A percentile compares a stretch with the other conserved stretches of the same genome.
Evolutionary conservation across 1,140 invertebrate genomes (phyloP).

Genomic region (Drosophila busckii): DNA sequence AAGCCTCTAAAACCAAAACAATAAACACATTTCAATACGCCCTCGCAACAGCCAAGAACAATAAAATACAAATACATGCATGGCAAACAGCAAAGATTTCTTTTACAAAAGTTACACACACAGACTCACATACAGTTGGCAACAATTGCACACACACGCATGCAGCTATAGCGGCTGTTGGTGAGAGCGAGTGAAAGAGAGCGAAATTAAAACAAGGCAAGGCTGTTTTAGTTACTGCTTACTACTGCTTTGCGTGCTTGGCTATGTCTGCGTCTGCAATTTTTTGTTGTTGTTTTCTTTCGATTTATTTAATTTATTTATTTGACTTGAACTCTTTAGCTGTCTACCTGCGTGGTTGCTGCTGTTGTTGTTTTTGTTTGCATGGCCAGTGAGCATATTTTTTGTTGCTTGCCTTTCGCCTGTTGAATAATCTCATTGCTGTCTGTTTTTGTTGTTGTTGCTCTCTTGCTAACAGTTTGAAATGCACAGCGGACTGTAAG

Average conservation of each 20-base stretch:
- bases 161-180: not conserved
- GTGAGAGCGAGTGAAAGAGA: too few relatives aligned
- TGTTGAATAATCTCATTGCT: constrained; percentile 27
- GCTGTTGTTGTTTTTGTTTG: constrained; percentile 6
- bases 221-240: constrained; percentile 8
- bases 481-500: constrained; percentile 26
- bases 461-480: constrained; percentile 34
- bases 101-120: too few relatives aligned
- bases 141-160: too few relatives aligned
- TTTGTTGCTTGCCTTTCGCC: constrained; percentile 20
- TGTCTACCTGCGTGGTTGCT: not conserved
- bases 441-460: constrained; percentile 5
- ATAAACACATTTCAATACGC: too few relatives aligned
- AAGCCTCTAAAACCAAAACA: too few relatives aligned
- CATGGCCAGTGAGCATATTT: not conserved
- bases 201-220: constrained; percentile 9
- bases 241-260: too few relatives aligned
- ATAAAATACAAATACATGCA: not conserved
- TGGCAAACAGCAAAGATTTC: not conserved
- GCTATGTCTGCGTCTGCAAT: constrained; percentile 1
- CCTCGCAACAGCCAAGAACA: too few relatives aligned
- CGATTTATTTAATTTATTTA: constrained; percentile 19
- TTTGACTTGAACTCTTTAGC: constrained; percentile 29
- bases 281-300: not conserved
- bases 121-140: too few relatives aligned